Conservation (phyloP, 2,113 vertebrate genomes). For the Mustela lutreola region DNA sequence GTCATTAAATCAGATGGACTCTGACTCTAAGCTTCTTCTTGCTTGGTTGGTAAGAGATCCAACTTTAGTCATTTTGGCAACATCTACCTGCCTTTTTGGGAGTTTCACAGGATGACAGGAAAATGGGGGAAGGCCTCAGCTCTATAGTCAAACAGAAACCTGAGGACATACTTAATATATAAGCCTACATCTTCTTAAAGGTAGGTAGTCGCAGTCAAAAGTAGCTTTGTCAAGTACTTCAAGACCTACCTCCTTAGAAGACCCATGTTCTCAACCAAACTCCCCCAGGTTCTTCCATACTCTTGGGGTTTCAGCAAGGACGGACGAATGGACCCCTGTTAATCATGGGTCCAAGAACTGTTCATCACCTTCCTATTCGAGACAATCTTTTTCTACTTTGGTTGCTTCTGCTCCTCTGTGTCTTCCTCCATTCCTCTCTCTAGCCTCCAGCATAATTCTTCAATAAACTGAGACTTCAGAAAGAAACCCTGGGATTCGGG, state of each 20-base stretch:
- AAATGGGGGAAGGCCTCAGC: background rate
- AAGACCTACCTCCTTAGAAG: background rate
- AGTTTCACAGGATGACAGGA: background rate
- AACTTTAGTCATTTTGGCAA: background rate
- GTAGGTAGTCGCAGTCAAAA: background rate
- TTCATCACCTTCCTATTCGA: background rate
- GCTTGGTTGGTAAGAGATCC: background rate
- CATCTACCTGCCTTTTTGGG: background rate
- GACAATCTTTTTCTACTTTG: background rate
- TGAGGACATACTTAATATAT: background rate
- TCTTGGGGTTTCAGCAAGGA: background rate
- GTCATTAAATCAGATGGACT: background rate
- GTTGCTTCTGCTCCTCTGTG: background rate
- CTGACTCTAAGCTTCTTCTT: background rate
- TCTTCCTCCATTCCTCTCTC: background rate
- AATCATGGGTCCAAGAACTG: rapidly evolving
- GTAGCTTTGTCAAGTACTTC: background rate
- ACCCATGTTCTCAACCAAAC: background rate
- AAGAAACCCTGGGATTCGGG: background rate
- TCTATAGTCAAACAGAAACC: background rate
- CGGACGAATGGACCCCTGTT: rapidly evolving
- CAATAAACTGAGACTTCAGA: background rate
- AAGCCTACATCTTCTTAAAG: background rate
- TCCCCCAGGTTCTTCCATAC: background rate
- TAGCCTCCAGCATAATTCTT: background rate